Percentiles rank a stretch among this genome's conserved stretches.
These are phyloP conservation scores for Heteronetta atricapilla DNA, from an alignment of 2,113 vertebrate species.

Conservation along the genomic window DNA sequence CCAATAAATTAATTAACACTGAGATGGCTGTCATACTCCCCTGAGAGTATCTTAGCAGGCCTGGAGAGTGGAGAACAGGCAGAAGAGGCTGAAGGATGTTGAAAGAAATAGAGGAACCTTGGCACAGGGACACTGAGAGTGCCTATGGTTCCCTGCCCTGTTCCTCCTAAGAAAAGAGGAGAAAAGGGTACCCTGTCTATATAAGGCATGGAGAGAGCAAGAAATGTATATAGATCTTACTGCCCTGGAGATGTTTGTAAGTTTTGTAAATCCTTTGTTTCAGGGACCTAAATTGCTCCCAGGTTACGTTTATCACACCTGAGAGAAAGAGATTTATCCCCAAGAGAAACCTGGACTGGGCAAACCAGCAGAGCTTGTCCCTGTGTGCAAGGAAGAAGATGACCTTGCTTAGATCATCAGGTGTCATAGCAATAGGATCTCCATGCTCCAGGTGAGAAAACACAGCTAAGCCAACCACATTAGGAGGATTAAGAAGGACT, in stretches of 20 bases:
- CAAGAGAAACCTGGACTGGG: not conserved
- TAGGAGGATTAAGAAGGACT: not conserved
- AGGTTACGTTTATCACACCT: not conserved
- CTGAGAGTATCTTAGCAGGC: not conserved
- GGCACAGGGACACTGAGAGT: not conserved
- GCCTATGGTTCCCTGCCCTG: rapidly evolving
- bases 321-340: not conserved
- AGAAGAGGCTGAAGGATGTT: not conserved
- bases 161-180: not conserved
- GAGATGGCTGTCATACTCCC: not conserved
- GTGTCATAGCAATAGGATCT: not conserved
- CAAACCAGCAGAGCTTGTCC: not conserved
- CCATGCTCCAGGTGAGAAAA: not conserved
- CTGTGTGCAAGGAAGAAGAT: not conserved
- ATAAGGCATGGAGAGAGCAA: not conserved
- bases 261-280: not conserved
- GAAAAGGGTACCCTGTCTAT: not conserved
- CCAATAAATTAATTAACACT: not conserved
- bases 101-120: not conserved
- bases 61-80: not conserved
- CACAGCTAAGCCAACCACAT: not conserved
- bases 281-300: not conserved
- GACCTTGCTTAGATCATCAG: not conserved
- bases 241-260: not conserved
- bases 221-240: not conserved